phyloP scores from a whole-genome alignment of 2,113 vertebrate species.

The Globicephala melas region DNA sequence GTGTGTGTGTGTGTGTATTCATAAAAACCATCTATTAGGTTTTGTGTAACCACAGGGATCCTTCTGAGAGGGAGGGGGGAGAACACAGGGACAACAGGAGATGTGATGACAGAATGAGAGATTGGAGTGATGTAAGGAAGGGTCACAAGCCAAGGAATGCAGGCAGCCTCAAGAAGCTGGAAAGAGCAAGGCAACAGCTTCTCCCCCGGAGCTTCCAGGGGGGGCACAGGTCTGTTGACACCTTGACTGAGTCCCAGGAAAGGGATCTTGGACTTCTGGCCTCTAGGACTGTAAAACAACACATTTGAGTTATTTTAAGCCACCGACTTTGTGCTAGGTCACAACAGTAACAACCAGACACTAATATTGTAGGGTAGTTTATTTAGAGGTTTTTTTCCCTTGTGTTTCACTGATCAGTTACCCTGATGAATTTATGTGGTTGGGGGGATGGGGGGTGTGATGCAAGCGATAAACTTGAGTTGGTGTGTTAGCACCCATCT shows the following conservation, averaged over 20 bases:
- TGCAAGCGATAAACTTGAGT: too few relatives aligned
- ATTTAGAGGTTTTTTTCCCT: background rate
- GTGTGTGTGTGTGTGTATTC: too few relatives aligned
- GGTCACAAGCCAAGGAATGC: background rate
- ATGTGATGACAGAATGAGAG: background rate
- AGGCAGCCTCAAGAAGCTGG: fast-evolving
- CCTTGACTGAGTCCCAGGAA: background rate
- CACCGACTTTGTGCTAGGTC: background rate
- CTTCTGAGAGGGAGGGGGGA: background rate
- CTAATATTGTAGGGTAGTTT: background rate
- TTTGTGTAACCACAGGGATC: background rate
- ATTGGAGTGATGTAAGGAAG: background rate
- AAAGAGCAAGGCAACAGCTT: background rate
- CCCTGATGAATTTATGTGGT: background rate
- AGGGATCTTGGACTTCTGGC: background rate
- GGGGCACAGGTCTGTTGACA: background rate
- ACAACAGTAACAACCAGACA: background rate
- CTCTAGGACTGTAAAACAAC: background rate
- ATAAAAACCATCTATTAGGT: background rate
- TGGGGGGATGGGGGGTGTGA: background rate
- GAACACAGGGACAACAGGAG: background rate
- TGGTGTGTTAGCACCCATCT: fast-evolving
- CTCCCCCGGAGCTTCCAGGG: background rate
- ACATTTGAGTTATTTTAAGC: background rate
- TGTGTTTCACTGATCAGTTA: background rate